These are phyloP conservation scores for Coilia nasus DNA, from an alignment of 2,797 vertebrate species.

Conservation along the genomic window DNA sequence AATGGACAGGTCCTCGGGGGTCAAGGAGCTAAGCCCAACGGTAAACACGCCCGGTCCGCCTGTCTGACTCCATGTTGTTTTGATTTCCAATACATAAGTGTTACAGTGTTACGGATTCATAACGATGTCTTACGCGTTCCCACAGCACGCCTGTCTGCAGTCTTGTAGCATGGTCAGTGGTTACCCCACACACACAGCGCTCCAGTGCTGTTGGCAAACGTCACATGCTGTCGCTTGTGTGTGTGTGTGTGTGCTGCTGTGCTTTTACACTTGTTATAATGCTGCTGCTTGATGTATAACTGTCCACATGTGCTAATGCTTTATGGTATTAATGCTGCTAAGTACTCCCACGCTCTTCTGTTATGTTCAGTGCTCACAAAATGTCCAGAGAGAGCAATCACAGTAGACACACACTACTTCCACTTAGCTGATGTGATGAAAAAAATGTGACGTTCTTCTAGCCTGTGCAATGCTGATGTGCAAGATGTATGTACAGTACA, in stretches of 20 bases:
- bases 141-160: constrained; percentile 23
- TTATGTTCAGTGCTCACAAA: too few relatives aligned
- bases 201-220: too few relatives aligned
- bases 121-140: background rate
- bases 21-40: background rate
- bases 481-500: too few relatives aligned
- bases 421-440: too few relatives aligned
- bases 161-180: constrained; percentile 40
- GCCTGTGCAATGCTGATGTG: too few relatives aligned
- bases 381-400: too few relatives aligned
- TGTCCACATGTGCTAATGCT: background rate
- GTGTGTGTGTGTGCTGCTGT: background rate
- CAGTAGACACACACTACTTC: too few relatives aligned
- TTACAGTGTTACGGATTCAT: background rate
- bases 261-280: too few relatives aligned
- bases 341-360: background rate
- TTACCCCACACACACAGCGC: constrained; percentile 35
- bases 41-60: background rate
- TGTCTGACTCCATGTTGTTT: background rate
- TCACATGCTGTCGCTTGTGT: too few relatives aligned
- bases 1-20: background rate
- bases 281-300: background rate
- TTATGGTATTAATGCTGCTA: background rate
- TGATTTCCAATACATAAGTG: too few relatives aligned
- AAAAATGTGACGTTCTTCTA: too few relatives aligned